A percentile compares a stretch with the other conserved stretches of the same genome.
Evolutionary conservation across 37 sponge, comb jelly and placozoan genomes (phyloP).

Genomic region (Cliona cf. orientalis): DNA sequence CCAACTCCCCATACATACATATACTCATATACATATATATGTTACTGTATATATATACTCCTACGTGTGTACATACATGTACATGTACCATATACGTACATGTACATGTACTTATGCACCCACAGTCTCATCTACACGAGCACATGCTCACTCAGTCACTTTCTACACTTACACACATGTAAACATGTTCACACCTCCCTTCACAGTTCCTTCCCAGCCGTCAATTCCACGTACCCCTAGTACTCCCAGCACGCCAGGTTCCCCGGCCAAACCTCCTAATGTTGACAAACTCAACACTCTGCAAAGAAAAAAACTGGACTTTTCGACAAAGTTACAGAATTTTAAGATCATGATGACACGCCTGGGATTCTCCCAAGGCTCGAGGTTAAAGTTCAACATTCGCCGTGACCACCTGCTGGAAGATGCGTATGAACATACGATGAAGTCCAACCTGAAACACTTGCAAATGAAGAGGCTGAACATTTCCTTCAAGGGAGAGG

Average conservation of each 20-base stretch:
- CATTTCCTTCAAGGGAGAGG: slow-evolving; percentile 82
- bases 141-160: too few relatives aligned
- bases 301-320: slow-evolving; percentile 66
- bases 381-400: slow-evolving; percentile 77
- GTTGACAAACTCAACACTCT: slow-evolving; percentile 25
- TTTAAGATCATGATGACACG: slow-evolving; percentile 68
- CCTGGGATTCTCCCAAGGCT: slow-evolving; percentile 51
- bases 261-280: background rate
- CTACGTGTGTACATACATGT: too few relatives aligned
- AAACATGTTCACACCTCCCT: background rate
- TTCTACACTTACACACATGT: background rate
- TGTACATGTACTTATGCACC: too few relatives aligned
- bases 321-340: slow-evolving; percentile 69
- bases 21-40: too few relatives aligned
- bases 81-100: too few relatives aligned
- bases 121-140: too few relatives aligned
- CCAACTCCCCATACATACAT: too few relatives aligned
- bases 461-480: slow-evolving; percentile 83
- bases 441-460: slow-evolving; percentile 58
- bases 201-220: background rate
- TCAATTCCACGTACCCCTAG: background rate
- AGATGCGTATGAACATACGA: slow-evolving; percentile 79
- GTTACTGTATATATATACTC: too few relatives aligned
- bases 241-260: background rate
- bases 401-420: slow-evolving; percentile 83